Percentiles rank a stretch among this genome's conserved stretches.
These are phyloP conservation scores for Porites lobata DNA, from an alignment of 92 coral and sea anemone species.

Conservation along the genomic window DNA sequence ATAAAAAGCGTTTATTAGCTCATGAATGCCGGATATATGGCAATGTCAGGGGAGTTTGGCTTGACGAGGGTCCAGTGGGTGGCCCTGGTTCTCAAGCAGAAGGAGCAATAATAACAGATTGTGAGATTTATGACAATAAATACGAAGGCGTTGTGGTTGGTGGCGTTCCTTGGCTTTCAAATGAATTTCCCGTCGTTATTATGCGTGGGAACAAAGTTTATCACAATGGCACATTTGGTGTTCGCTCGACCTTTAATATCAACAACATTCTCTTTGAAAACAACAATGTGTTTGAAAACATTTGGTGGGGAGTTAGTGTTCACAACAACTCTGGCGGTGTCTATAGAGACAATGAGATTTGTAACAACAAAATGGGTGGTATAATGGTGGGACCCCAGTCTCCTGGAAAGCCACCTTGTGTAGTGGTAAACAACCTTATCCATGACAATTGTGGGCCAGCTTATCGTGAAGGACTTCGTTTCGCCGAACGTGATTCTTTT, in stretches of 20 bases:
- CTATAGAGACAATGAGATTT: conserved; percentile 20
- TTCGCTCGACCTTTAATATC: conserved; percentile 4
- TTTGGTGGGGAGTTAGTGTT: conserved; percentile 38
- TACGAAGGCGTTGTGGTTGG: conserved; percentile 30
- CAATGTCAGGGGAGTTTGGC: conserved; percentile 20
- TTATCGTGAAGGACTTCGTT: conserved; percentile 14
- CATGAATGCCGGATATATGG: conserved; percentile 10
- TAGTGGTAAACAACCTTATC: conserved; percentile 30
- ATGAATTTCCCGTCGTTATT: neutral
- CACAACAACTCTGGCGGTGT: conserved; percentile 46
- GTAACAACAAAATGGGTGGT: conserved; percentile 48
- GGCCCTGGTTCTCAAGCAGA: neutral
- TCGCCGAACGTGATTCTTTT: conserved; percentile 1
- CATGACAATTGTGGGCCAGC: conserved; percentile 47
- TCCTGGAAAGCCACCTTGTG: conserved; percentile 11
- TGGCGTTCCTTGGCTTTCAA: neutral
- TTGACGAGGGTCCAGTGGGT: conserved; percentile 4
- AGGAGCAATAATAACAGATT: neutral
- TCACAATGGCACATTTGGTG: conserved; percentile 44
- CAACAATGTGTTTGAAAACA: conserved; percentile 39
- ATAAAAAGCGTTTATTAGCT: neutral
- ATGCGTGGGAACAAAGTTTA: conserved; percentile 20
- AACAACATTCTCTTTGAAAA: conserved; percentile 7
- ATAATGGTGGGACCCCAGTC: conserved; percentile 9
- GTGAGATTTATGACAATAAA: conserved; percentile 33